Conservation (phyloP, 2,113 vertebrate species). For the Labrus mixtus region DNA sequence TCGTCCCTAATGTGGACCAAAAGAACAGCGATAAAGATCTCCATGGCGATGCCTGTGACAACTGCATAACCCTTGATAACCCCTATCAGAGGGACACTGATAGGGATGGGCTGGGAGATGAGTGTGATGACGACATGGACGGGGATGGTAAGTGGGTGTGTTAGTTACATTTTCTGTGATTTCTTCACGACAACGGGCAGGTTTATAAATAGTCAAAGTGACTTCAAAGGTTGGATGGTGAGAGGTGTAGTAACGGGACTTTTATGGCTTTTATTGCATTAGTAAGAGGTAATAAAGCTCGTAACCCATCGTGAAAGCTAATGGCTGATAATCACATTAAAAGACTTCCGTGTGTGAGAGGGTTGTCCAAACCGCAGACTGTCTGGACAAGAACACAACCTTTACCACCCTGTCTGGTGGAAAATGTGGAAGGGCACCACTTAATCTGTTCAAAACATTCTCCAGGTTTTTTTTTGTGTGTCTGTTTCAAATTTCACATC, state of each 20-base stretch:
- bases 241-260: slow-evolving; percentile 3
- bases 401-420: not conserved
- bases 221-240: not conserved
- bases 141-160: slow-evolving; percentile 87
- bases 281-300: slow-evolving; percentile 30
- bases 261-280: slow-evolving; percentile 38
- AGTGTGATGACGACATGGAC: slow-evolving; percentile 97
- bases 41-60: slow-evolving; percentile 96
- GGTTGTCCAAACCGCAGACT: slow-evolving; percentile 28
- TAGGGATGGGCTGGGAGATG: slow-evolving; percentile 92
- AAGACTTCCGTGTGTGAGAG: slow-evolving; percentile 15
- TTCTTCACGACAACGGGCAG: not conserved
- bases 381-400: slow-evolving; percentile 23
- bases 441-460: slow-evolving; percentile 63
- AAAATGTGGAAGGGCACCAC: slow-evolving; percentile 7
- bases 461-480: slow-evolving; percentile 11
- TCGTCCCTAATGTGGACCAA: slow-evolving; percentile 91
- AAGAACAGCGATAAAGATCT: slow-evolving; percentile 92
- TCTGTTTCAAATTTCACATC: slow-evolving; percentile 60
- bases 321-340: slow-evolving; percentile 29
- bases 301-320: slow-evolving; percentile 41
- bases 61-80: slow-evolving; percentile 89
- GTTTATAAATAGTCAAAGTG: slow-evolving; percentile 9
- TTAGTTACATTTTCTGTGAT: slow-evolving; percentile 1
- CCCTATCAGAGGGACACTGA: slow-evolving; percentile 95